phyloP scores from a whole-genome alignment of 2,888 invertebrate genomes.

The Caenorhabditis angaria region DNA sequence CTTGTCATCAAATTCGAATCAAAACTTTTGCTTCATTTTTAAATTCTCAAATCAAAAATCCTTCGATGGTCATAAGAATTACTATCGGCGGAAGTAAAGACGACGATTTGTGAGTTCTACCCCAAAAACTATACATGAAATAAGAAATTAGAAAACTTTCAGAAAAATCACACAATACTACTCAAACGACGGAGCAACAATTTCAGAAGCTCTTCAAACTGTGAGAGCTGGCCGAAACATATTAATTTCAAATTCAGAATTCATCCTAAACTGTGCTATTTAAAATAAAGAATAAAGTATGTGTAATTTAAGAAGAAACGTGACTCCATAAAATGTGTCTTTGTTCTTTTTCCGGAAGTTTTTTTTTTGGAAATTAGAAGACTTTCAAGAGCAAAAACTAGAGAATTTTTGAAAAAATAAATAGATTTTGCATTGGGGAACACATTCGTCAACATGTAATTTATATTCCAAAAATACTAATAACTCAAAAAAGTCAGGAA shows the following conservation, averaged over 20 bases:
- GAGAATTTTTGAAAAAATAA: too few species aligned
- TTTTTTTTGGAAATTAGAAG: too few species aligned
- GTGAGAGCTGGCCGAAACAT: slow-evolving; percentile 33
- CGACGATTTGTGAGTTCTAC: slow-evolving; percentile 16
- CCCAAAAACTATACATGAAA: background rate
- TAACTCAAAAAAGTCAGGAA: too few species aligned
- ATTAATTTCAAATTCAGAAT: slow-evolving; percentile 23
- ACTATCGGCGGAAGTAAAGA: slow-evolving; percentile 5
- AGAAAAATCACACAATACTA: slow-evolving; percentile 34
- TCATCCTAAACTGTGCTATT: slow-evolving; percentile 34
- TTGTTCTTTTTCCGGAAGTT: too few species aligned
- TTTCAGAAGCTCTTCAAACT: slow-evolving; percentile 18
- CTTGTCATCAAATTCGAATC: slow-evolving; percentile 28
- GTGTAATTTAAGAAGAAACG: too few species aligned
- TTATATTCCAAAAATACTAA: too few species aligned
- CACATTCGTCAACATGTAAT: too few species aligned
- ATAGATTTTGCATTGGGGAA: too few species aligned
- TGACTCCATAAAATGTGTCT: too few species aligned
- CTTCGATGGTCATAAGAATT: slow-evolving; percentile 31
- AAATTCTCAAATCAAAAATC: background rate
- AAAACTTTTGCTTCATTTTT: slow-evolving; percentile 14
- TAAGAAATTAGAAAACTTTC: slow-evolving; percentile 3
- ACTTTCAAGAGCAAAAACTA: too few species aligned
- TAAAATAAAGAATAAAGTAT: too few species aligned
- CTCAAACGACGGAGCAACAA: slow-evolving; percentile 41